Conservation (phyloP, 2,888 invertebrate species). For the Philhelius pedissequus region DNA sequence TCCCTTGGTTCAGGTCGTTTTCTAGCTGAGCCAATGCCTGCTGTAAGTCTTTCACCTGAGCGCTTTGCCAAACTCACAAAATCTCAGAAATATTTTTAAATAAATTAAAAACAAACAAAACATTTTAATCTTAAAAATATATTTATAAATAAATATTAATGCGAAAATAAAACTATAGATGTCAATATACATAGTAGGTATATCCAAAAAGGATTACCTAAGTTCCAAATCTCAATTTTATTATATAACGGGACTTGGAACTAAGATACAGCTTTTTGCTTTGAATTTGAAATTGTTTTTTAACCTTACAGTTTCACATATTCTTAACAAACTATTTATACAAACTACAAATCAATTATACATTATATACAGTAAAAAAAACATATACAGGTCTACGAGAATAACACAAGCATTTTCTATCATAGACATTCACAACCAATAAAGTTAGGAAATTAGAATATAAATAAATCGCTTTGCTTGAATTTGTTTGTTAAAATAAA, state of each 20-base stretch:
- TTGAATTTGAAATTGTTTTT: neutral
- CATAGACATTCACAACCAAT: neutral
- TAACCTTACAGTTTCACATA: neutral
- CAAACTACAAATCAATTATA: slow-evolving; percentile 31
- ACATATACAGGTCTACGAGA: slow-evolving; percentile 42
- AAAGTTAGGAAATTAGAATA: neutral
- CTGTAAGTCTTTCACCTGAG: slow-evolving; percentile 71
- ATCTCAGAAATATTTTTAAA: slow-evolving; percentile 75
- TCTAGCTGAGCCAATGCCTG: slow-evolving; percentile 71
- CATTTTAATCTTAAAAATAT: neutral
- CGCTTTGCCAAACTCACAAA: slow-evolving; percentile 71
- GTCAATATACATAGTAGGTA: neutral
- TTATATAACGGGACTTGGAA: neutral
- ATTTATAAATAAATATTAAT: neutral
- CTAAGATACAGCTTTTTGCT: neutral
- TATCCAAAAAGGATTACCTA: neutral
- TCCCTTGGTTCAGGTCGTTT: slow-evolving; percentile 73
- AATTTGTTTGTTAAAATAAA: neutral
- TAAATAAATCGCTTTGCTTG: slow-evolving; percentile 12
- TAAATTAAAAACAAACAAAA: slow-evolving; percentile 29
- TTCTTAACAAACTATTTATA: neutral
- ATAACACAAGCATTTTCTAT: slow-evolving; percentile 32
- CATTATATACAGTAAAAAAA: slow-evolving; percentile 16
- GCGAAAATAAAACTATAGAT: neutral
- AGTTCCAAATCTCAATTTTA: neutral